These are phyloP conservation scores for Heliconius cydno DNA, from an alignment of 2,888 invertebrate species.

Conservation along the genomic window DNA sequence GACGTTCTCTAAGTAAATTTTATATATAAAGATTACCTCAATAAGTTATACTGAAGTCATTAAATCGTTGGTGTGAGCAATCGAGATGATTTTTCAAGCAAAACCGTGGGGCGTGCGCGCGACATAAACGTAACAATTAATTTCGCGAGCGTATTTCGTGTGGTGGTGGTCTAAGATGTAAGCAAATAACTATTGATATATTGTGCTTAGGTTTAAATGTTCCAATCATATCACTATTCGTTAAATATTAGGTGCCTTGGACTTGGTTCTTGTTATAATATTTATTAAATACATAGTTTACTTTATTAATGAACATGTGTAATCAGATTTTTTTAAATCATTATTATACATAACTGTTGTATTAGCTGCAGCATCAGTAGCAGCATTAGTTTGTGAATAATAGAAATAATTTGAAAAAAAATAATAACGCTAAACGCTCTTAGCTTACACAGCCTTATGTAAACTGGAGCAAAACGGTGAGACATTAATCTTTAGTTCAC, in stretches of 20 bases:
- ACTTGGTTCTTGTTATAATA: no score
- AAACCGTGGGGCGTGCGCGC: constrained; percentile 68
- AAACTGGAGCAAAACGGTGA: constrained; percentile 73
- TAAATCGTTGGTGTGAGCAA: constrained; percentile 63
- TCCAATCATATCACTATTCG: no score
- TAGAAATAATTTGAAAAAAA: not conserved
- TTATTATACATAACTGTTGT: no score
- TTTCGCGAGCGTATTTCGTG: constrained; percentile 66
- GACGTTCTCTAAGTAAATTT: not conserved
- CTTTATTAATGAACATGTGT: no score
- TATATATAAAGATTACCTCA: constrained; percentile 1
- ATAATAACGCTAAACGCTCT: constrained; percentile 25
- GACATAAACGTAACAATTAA: constrained; percentile 79
- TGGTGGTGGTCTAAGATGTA: constrained; percentile 41
- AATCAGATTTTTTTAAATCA: no score
- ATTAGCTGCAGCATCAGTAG: no score
- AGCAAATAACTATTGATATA: not conserved
- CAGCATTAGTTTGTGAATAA: no score
- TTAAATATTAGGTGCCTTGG: no score
- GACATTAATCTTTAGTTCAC: constrained; percentile 74
- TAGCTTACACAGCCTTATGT: constrained; percentile 49
- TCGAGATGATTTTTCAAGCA: constrained; percentile 77
- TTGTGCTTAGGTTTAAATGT: not conserved
- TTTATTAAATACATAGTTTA: no score
- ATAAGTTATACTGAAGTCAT: constrained; percentile 34